phyloP scores from a whole-genome alignment of 2,113 vertebrate genomes.

The Thalassoma bifasciatum region DNA sequence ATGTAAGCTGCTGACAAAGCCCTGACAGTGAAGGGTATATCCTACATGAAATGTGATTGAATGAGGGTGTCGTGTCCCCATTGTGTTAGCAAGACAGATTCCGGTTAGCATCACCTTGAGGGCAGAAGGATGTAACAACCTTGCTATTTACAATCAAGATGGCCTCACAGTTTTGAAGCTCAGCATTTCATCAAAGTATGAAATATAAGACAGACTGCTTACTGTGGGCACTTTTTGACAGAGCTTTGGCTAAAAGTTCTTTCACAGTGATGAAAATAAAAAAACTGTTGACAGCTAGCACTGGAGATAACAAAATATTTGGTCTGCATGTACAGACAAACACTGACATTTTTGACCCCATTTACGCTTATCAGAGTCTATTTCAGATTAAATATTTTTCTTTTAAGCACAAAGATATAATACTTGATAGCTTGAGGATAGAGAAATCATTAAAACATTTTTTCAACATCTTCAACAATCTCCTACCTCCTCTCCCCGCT shows the following conservation, averaged over 20 bases:
- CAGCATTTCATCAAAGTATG: conserved; percentile 4
- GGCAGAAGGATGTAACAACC: conserved; percentile 21
- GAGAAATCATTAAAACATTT: no score
- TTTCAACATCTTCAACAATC: not conserved
- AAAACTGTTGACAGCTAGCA: not conserved
- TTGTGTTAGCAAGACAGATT: conserved; percentile 50
- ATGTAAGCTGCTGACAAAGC: conserved; percentile 69
- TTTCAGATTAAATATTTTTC: no score
- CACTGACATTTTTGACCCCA: not conserved
- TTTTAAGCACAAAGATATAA: no score
- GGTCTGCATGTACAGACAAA: not conserved
- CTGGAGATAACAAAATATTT: not conserved
- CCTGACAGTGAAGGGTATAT: conserved; percentile 59
- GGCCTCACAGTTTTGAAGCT: conserved; percentile 13
- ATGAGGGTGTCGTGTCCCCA: conserved; percentile 64
- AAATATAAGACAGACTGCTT: not conserved
- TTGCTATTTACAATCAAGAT: conserved; percentile 4
- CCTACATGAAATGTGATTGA: conserved; percentile 69
- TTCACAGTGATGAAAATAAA: no score
- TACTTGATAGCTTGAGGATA: no score
- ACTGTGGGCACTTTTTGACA: not conserved
- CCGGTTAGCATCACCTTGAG: conserved; percentile 56
- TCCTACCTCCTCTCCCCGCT: no score
- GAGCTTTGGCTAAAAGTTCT: not conserved
- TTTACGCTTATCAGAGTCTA: no score